Evolutionary conservation across 2,113 vertebrate species (phyloP), one percentile per base, ranked within the genome.

Genomic region (Solea senegalensis): DNA sequence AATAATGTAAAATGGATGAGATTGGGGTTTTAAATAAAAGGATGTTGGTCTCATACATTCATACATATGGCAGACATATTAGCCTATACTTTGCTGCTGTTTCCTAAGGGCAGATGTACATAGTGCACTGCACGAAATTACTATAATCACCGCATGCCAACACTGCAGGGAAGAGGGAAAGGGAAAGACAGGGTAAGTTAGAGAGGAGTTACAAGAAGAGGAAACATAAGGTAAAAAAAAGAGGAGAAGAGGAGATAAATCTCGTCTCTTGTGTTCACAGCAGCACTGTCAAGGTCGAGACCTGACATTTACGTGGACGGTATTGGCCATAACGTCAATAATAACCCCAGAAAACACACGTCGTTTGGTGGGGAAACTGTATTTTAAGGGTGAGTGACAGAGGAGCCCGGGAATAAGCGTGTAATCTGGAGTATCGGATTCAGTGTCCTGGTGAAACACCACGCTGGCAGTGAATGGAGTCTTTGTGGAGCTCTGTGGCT

Each of bases 401-500:
- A 63, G 59, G 66, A 75, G 69, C 63, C 65, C 11, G 60, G 50
- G 75, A 86, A 80, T 82, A 83, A 88, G 76, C 67, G 39, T 74
- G 78, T 91, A 91, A 90, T 93, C 83, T 75, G 63, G 34, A 60
- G 86, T 89, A 85, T 90, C 82, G 4, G 65, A 81, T 91, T 91
- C 75, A 66, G 2, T 9, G 13, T 8, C 61, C 16, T 59, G 65
- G 69, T 70, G 43, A 65, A 84, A 63, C 56, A 39, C 46, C 64
- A 26, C 16, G 66, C 72, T 9, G 16, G 27, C 13, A 65, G 65
- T 91, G 88, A 92, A 92, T 81, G 82, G 89, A 66, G 63, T 53
- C 87, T 93, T 91, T 90, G 90, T 92, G 64, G 70, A 69, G 83
- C 52, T 40, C 70, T 12, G 73, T 8, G 69, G 65, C 65, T 76